Conservation (phyloP, 2,888 invertebrate species). For the Copidosoma aretas region DNA sequence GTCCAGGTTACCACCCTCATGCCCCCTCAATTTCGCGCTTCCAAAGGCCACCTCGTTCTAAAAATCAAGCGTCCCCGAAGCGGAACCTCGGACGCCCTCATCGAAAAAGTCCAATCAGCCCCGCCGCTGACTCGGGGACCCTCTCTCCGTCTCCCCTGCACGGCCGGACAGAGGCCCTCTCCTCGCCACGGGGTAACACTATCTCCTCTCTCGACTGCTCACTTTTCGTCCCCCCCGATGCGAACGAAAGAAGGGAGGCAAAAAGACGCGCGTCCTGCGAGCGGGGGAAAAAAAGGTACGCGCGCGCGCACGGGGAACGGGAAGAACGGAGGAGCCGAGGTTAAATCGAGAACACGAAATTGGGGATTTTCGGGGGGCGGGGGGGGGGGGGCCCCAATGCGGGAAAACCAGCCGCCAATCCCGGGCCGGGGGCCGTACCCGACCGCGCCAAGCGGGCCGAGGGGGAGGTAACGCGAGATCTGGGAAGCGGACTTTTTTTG, state of each 20-base stretch:
- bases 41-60: background rate
- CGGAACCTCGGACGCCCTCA: slow-evolving; percentile 11
- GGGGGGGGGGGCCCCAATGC: no score
- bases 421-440: no score
- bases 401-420: no score
- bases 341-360: slow-evolving; percentile 13
- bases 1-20: no score
- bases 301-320: no score
- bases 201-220: background rate
- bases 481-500: slow-evolving; percentile 60
- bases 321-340: slow-evolving; percentile 43
- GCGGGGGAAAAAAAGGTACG: background rate
- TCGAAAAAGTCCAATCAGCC: slow-evolving; percentile 26
- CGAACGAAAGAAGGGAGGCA: background rate
- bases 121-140: no score
- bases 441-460: slow-evolving; percentile 44
- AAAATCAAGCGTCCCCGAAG: background rate
- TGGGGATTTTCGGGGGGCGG: no score
- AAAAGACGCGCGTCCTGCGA: background rate
- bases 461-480: slow-evolving; percentile 58
- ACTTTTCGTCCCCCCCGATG: background rate
- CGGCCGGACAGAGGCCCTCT: no score
- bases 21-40: no score
- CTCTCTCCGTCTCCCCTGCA: no score
- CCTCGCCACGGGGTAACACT: no score